A percentile compares a stretch with the other conserved stretches of the same genome.
Conservation (phyloP, 2,888 invertebrate species). For the Nemoura dubitans region DNA sequence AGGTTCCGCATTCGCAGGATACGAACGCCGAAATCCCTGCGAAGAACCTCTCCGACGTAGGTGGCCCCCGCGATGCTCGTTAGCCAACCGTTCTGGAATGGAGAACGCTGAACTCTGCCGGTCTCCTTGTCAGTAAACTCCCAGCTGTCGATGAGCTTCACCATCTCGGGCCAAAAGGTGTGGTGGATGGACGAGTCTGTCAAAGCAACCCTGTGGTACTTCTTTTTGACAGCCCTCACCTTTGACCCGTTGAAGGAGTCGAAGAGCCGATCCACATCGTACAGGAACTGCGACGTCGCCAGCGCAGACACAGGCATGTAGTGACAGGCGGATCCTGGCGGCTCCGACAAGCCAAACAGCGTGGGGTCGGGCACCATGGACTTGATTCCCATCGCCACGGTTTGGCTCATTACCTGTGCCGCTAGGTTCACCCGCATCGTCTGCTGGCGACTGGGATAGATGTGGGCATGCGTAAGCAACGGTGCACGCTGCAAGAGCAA, state of each 20-base stretch:
- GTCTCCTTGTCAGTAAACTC: not conserved
- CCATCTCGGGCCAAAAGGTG: constrained; percentile 5
- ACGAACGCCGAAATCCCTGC: not conserved
- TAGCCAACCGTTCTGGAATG: not conserved
- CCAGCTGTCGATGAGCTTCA: not conserved
- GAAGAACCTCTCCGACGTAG: not conserved
- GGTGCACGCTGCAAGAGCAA: not conserved
- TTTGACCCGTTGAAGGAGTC: constrained; percentile 12
- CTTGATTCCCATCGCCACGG: not conserved
- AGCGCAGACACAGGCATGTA: constrained; percentile 5
- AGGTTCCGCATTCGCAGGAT: not conserved
- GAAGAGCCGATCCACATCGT: not conserved
- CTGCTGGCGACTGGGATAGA: not conserved
- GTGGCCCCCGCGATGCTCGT: not conserved
- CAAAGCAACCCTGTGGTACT: not conserved
- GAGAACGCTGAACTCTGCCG: not conserved
- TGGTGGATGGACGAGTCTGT: not conserved
- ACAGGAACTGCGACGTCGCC: not conserved
- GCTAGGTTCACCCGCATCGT: not conserved
- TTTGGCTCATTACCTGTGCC: not conserved
- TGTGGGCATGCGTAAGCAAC: not conserved
- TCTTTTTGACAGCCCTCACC: not conserved
- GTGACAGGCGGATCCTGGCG: too few relatives aligned
- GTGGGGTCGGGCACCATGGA: not conserved
- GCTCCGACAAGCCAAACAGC: not conserved